Conservation (phyloP, 2,113 vertebrate genomes). For the Ancistrus triradiatus region DNA sequence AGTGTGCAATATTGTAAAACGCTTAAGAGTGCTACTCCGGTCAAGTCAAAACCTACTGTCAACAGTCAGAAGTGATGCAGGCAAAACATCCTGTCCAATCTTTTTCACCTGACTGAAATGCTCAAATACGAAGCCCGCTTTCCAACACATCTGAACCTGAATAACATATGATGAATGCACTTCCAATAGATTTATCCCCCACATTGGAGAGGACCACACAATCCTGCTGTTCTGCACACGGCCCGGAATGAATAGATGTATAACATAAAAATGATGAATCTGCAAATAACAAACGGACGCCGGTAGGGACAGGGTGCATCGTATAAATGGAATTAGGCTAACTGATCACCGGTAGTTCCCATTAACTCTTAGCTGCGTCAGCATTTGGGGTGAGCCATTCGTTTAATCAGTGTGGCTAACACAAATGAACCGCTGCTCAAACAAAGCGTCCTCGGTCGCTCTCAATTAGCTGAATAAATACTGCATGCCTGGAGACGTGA, state of each 20-base stretch:
- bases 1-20: too few species aligned
- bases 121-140: too few species aligned
- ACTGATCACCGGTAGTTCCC: constrained; percentile 6
- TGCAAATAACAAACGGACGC: not conserved
- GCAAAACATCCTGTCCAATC: too few species aligned
- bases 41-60: too few species aligned
- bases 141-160: too few species aligned
- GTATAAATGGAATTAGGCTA: constrained; percentile 16
- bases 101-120: too few species aligned
- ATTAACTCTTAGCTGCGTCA: constrained; percentile 1
- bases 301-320: not conserved
- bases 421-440: not conserved
- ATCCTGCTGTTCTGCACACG: too few species aligned
- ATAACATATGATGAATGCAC: too few species aligned
- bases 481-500: not conserved
- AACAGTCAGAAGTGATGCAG: too few species aligned
- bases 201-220: too few species aligned
- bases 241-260: not conserved
- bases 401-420: constrained; percentile 2
- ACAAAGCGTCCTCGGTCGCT: not conserved
- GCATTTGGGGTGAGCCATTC: not conserved
- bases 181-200: too few species aligned
- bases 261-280: not conserved
- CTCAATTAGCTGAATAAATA: constrained; percentile 7
- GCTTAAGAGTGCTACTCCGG: too few species aligned